Conservation (phyloP, 2,797 vertebrate species). For the Vespertilio murinus region DNA sequence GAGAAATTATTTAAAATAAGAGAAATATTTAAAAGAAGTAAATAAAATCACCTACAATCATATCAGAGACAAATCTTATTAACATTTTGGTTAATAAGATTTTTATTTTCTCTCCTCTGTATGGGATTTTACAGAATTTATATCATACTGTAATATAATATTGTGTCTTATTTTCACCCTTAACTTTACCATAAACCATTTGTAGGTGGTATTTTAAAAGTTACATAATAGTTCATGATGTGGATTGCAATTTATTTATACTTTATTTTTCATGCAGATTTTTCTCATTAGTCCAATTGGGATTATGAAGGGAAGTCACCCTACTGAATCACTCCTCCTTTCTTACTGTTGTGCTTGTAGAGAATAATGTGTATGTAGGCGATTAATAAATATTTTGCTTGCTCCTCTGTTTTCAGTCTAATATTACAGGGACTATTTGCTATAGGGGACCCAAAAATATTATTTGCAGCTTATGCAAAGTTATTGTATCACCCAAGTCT, state of each 20-base stretch:
- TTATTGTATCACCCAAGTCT: background rate
- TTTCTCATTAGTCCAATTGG: constrained; percentile 12
- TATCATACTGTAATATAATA: background rate
- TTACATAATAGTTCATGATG: background rate
- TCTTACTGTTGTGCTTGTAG: background rate
- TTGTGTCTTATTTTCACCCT: background rate
- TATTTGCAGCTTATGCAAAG: background rate
- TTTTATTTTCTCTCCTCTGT: background rate
- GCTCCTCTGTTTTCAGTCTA: background rate
- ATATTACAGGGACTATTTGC: background rate
- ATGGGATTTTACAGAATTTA: constrained; percentile 15
- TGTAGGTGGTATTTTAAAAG: constrained; percentile 14
- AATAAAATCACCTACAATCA: background rate
- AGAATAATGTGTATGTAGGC: background rate
- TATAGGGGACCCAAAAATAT: background rate
- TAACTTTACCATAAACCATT: background rate
- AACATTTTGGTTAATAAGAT: constrained; percentile 24
- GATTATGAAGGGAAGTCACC: background rate
- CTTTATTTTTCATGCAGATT: constrained; percentile 21
- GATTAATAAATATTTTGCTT: background rate
- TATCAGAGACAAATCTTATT: background rate
- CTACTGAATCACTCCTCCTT: background rate
- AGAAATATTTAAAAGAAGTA: background rate
- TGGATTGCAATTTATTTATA: background rate
- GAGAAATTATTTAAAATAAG: background rate